Base-by-base conservation (phyloP, 2,888 invertebrate genomes). In the Drosophila fungiperda region DNA sequence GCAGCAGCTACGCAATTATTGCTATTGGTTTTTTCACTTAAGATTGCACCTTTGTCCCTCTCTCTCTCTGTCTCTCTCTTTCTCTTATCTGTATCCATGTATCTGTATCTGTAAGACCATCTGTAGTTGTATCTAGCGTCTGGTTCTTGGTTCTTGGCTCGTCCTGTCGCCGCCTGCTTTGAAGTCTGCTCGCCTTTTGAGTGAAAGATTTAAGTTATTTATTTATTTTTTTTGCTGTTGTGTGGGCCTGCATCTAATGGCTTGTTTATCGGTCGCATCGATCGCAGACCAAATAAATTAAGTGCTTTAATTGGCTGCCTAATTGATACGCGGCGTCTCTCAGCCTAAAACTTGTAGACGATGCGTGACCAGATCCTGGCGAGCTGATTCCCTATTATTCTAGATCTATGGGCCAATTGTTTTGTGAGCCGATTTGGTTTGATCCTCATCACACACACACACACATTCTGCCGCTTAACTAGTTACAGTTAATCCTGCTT, bases 241-340 rank as follows among this genome's bases (percentile, higher is more conserved):
- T 12, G 48, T 32, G 50, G 45, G 58, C n/a, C 63, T 53, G 62
- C 60, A 55, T 78, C 84, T 88, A 88, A 85, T 85, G 87, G 78
- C 75, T 73, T 87, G 82, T 60, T 87, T 85, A 85, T 85, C 85
- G 58, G 45, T 69, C 64, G 40, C 68, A 55, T 61, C 50, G 77
- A 84, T 87, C 85, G 45, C 33, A 55, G 59, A 59, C 62, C 77
- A 83, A 89, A 89, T 89, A 83, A 87, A 81, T 79, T 81, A 86
- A 70, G 77, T 76, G 68, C 68, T 68, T 73, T 72, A 78, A 73
- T 80, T 83, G 72, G 42, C 73, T 32, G 68, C 57, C 81, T 87
- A 85, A 85, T 85, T 85, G 84, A 85, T 89, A 81, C 29, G 64
- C 76, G 68, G 76, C 73, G 68, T 76, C 72, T 64, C 57, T 61